A percentile compares a stretch with the other conserved stretches of the same genome.
Conservation (phyloP, 2,797 vertebrate genomes). For the Leuciscus waleckii region DNA sequence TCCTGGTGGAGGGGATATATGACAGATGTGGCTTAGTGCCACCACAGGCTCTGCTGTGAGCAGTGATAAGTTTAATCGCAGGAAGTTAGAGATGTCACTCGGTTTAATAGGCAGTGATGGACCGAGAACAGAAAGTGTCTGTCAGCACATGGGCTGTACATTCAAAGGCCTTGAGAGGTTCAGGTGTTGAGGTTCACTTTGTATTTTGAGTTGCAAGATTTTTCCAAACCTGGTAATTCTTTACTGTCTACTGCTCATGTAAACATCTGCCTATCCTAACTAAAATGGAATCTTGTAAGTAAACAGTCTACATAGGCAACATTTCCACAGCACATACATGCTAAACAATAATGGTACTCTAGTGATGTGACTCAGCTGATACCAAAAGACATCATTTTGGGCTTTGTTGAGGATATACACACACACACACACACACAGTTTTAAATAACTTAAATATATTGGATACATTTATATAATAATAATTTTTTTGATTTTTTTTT, state of each 20-base stretch:
- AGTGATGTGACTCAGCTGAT: no score
- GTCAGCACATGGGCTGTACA: not conserved
- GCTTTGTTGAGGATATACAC: no score
- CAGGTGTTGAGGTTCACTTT: conserved; percentile 1
- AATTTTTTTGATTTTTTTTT: no score
- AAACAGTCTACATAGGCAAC: not conserved
- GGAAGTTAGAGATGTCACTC: conserved; percentile 30
- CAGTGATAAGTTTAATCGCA: conserved; percentile 40
- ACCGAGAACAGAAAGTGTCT: not conserved
- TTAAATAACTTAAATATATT: no score
- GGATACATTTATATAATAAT: no score
- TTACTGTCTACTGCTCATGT: not conserved
- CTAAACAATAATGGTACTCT: not conserved
- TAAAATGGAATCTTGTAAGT: not conserved
- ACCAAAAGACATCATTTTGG: not conserved
- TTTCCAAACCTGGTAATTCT: not conserved
- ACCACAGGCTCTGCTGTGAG: conserved; percentile 26
- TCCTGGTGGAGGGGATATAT: conserved; percentile 41
- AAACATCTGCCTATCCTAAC: not conserved
- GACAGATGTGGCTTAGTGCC: conserved; percentile 34
- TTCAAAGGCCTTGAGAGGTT: not conserved
- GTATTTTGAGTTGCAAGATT: not conserved
- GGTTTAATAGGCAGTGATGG: conserved; percentile 21
- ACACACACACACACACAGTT: no score
- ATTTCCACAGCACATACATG: not conserved